Evolutionary conservation across 2,113 vertebrate species (phyloP).

Genomic region (Bettongia penicillata): DNA sequence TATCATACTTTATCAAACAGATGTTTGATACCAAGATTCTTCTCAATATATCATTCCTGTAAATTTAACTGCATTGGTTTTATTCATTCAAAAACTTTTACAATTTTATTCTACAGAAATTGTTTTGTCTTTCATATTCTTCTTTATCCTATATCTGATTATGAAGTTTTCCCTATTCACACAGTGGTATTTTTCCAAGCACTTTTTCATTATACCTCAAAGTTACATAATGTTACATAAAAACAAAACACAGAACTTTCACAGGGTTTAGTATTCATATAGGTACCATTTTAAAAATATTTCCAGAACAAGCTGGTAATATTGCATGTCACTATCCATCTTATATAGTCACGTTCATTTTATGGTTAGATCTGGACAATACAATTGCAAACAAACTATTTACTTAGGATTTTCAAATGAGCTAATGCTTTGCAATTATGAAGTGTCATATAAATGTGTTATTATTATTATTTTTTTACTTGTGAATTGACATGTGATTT

Average conservation of each 20-base stretch:
- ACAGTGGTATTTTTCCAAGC: slow-evolving; percentile 3
- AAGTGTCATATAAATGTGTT: background rate
- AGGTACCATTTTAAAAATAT: background rate
- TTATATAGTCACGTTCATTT: background rate
- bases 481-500: background rate
- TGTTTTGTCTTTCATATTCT: background rate
- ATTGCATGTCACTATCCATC: background rate
- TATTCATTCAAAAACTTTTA: background rate
- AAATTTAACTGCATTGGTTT: background rate
- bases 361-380: background rate
- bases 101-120: background rate
- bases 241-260: background rate
- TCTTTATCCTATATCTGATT: background rate
- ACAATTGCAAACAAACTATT: background rate
- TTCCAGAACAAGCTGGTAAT: background rate
- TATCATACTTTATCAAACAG: background rate
- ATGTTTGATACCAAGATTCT: background rate
- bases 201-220: background rate
- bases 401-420: background rate
- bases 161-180: background rate
- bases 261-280: background rate
- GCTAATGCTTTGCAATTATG: background rate
- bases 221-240: background rate
- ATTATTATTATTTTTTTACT: background rate
- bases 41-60: background rate